Conservation (phyloP, 2,888 invertebrate species). For the Escarpia spicata region DNA sequence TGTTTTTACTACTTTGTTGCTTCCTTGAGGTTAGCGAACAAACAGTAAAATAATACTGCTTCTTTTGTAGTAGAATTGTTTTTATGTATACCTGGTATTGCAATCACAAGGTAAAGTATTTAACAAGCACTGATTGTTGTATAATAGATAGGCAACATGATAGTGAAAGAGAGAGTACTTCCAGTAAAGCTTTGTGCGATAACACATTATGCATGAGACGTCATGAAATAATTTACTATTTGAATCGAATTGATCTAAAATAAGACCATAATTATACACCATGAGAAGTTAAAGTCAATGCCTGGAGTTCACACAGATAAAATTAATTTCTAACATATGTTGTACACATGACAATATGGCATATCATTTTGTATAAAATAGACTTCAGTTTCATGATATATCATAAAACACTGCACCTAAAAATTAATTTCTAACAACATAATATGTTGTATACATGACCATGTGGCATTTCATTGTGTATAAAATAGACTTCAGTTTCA, state of each 20-base stretch:
- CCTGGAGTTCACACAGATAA: neutral
- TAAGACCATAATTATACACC: neutral
- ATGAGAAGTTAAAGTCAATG: neutral
- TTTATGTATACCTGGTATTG: neutral
- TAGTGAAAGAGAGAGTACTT: neutral
- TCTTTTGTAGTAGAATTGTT: neutral
- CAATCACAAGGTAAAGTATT: neutral
- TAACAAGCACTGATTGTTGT: neutral
- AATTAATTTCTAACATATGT: neutral
- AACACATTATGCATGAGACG: neutral
- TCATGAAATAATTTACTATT: neutral
- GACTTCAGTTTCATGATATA: neutral
- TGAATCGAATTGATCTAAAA: neutral
- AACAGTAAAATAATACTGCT: neutral
- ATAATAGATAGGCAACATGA: slow-evolving; percentile 12
- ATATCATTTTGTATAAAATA: neutral
- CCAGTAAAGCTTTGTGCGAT: neutral
- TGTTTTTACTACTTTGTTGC: neutral
- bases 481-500: neutral
- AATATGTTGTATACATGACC: neutral
- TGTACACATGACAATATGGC: neutral
- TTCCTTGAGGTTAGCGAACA: neutral
- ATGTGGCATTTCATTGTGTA: neutral
- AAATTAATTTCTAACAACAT: neutral
- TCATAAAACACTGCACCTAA: too few species aligned